Percentiles rank a stretch among this genome's conserved stretches.
Evolutionary conservation across 2,888 invertebrate species (phyloP).

Genomic region (Cremastobaeus sp.): DNA sequence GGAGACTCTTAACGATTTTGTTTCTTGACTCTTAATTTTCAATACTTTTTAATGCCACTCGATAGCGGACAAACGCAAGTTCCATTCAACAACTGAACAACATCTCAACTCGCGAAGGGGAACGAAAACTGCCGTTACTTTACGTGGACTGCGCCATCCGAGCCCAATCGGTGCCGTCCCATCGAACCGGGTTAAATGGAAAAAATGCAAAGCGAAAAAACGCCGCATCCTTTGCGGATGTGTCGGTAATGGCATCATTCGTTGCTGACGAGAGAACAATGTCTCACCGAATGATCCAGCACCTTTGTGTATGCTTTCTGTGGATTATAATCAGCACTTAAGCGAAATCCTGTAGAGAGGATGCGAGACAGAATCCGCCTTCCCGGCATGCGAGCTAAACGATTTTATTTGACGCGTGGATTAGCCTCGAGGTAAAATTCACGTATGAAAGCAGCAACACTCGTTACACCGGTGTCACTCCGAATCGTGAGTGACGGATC

Average conservation of each 20-base stretch:
- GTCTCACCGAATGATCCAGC: slow-evolving; percentile 67
- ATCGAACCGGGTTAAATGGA: slow-evolving; percentile 22
- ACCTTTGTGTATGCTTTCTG: slow-evolving; percentile 65
- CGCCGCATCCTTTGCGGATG: slow-evolving; percentile 28
- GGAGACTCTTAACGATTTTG: no score
- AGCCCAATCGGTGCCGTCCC: no score
- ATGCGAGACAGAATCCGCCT: slow-evolving; percentile 60
- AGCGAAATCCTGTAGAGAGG: slow-evolving; percentile 65
- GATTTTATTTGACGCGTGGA: slow-evolving; percentile 71
- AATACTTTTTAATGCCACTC: no score
- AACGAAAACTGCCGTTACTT: no score
- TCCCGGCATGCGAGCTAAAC: slow-evolving; percentile 68
- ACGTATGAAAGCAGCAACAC: slow-evolving; percentile 49
- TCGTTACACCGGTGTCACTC: slow-evolving; percentile 48
- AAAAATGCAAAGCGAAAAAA: background rate
- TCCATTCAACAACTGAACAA: no score
- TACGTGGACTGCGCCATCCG: no score
- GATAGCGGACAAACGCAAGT: no score
- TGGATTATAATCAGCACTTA: slow-evolving; percentile 73
- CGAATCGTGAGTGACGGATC: slow-evolving; percentile 26
- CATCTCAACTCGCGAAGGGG: no score
- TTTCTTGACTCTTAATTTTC: no score
- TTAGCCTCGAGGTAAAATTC: slow-evolving; percentile 62
- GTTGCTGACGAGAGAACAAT: slow-evolving; percentile 68
- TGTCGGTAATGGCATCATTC: slow-evolving; percentile 52